Conservation (phyloP, 2,113 vertebrate genomes). For the Psilopogon haemacephalus region DNA sequence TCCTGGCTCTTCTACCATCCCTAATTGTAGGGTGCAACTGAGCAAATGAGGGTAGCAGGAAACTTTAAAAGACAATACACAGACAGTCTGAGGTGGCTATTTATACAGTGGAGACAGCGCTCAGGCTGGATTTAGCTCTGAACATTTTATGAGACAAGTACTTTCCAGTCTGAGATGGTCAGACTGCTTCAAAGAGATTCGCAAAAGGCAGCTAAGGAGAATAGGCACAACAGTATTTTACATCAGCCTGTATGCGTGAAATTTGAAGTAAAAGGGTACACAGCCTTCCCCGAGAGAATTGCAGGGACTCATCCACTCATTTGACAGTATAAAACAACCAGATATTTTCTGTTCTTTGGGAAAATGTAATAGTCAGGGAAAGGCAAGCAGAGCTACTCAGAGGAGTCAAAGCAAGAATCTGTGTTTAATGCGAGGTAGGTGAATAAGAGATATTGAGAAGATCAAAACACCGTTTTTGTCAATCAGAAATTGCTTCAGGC, state of each 20-base stretch:
- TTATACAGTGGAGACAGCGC: background rate
- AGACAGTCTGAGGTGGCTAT: background rate
- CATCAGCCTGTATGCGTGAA: fast-evolving
- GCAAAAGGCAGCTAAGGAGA: background rate
- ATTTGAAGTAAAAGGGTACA: background rate
- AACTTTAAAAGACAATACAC: constrained; percentile 10
- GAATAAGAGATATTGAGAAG: background rate
- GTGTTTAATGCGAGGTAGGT: background rate
- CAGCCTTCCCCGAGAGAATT: background rate
- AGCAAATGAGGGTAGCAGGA: background rate
- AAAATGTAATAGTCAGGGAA: background rate
- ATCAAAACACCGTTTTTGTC: background rate
- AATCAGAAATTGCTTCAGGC: background rate
- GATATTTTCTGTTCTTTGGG: background rate
- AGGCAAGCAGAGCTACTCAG: background rate
- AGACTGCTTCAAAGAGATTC: background rate
- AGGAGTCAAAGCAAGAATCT: background rate
- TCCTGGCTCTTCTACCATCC: background rate
- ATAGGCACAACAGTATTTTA: background rate
- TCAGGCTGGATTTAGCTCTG: background rate
- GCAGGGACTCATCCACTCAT: background rate
- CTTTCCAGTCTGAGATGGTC: constrained; percentile 1
- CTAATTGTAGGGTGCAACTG: background rate
- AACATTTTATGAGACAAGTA: background rate
- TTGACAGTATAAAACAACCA: background rate